Percentiles rank a stretch among this genome's conserved stretches.
Evolutionary conservation across 2,797 vertebrate species (phyloP).

Genomic region (Pterois miles): DNA sequence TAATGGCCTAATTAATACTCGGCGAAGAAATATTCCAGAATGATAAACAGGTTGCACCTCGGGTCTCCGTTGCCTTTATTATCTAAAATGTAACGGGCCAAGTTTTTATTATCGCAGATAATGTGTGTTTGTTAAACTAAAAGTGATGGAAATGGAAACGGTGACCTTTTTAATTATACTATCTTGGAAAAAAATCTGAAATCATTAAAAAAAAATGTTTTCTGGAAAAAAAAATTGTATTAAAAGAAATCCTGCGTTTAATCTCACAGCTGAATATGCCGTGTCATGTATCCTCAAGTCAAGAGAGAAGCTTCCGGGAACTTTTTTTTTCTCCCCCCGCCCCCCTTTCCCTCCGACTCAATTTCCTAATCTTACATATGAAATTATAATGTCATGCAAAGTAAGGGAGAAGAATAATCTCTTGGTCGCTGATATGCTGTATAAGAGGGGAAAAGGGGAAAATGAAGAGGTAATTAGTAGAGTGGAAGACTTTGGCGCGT

Average conservation of each 20-base stretch:
- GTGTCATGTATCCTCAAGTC: slow-evolving; percentile 57
- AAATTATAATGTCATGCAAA: slow-evolving; percentile 89
- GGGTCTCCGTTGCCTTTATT: slow-evolving; percentile 73
- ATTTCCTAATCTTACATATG: slow-evolving; percentile 83
- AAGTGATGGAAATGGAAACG: slow-evolving; percentile 28
- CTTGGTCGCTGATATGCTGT: slow-evolving; percentile 78
- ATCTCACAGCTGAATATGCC: slow-evolving; percentile 50
- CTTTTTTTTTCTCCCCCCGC: slow-evolving; percentile 21
- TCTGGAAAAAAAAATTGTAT: neutral
- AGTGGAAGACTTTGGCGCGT: slow-evolving; percentile 81
- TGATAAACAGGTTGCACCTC: slow-evolving; percentile 84
- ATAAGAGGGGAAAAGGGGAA: slow-evolving; percentile 82
- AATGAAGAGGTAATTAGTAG: slow-evolving; percentile 88
- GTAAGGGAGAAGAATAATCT: slow-evolving; percentile 84
- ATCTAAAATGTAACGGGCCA: slow-evolving; percentile 71
- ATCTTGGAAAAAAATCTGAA: slow-evolving; percentile 33
- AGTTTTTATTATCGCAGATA: slow-evolving; percentile 59
- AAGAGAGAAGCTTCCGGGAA: slow-evolving; percentile 42
- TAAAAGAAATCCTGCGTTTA: slow-evolving; percentile 36
- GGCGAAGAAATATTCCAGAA: slow-evolving; percentile 80
- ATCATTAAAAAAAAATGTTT: slow-evolving; percentile 24
- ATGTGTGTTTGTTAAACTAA: slow-evolving; percentile 61
- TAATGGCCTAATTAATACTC: slow-evolving; percentile 88
- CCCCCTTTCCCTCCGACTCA: neutral
- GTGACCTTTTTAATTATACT: slow-evolving; percentile 36